These are phyloP conservation scores for Halictus quadricinctus DNA, from an alignment of 2,888 invertebrate species.

Conservation along the genomic window DNA sequence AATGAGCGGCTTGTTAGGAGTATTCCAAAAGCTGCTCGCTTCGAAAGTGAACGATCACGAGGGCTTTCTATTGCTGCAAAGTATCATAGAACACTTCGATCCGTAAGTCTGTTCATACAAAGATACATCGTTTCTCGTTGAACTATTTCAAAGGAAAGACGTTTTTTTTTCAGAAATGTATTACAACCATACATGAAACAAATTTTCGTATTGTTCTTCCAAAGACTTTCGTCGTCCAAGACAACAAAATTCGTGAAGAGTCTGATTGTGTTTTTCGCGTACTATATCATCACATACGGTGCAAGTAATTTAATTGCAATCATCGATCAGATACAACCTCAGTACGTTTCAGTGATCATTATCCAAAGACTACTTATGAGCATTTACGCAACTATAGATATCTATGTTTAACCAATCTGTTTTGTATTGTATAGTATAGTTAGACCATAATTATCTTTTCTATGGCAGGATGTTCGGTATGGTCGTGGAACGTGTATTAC, in stretches of 20 bases:
- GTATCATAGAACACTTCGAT: conserved; percentile 92
- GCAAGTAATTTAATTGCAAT: conserved; percentile 89
- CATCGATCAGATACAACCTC: conserved; percentile 93
- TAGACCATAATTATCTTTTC: conserved; percentile 38
- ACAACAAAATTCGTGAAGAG: conserved; percentile 97
- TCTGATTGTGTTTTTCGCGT: conserved; percentile 94
- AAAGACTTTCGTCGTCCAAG: conserved; percentile 95
- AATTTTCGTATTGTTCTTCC: conserved; percentile 95
- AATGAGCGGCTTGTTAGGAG: conserved; percentile 93
- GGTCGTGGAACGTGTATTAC: conserved; percentile 95
- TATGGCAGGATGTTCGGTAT: conserved; percentile 94
- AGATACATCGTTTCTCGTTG: background rate
- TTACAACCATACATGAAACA: conserved; percentile 92
- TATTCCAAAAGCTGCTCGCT: conserved; percentile 98
- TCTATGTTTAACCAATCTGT: background rate
- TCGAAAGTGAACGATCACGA: conserved; percentile 98
- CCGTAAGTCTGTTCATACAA: conserved; percentile 84
- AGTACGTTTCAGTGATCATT: conserved; percentile 84
- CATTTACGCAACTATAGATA: background rate
- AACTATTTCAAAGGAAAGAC: conserved; percentile 13
- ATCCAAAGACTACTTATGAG: background rate
- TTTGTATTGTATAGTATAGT: background rate
- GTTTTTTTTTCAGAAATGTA: conserved; percentile 85
- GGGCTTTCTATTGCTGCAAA: conserved; percentile 95
- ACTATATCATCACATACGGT: conserved; percentile 92